phyloP scores from a whole-genome alignment of 2,888 invertebrate species.

The Synergus umbraculus region DNA sequence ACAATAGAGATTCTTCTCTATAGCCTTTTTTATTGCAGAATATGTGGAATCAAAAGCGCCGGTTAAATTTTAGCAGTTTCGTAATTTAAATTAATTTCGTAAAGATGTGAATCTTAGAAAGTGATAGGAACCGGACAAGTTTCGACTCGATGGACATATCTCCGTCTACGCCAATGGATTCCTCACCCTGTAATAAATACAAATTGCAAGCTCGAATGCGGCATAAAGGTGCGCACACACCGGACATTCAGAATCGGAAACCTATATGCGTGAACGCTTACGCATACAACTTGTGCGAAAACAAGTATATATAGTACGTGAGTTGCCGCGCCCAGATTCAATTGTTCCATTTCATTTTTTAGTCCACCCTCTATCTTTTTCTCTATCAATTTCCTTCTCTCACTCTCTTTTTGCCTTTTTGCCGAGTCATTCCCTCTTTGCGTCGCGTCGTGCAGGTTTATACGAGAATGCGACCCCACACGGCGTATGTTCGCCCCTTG shows the following conservation, averaged over 20 bases:
- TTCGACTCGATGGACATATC: background rate
- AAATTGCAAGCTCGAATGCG: conserved; percentile 33
- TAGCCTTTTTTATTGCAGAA: background rate
- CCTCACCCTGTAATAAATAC: conserved; percentile 13
- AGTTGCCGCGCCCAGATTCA: conserved; percentile 37
- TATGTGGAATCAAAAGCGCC: background rate
- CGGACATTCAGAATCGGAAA: conserved; percentile 3
- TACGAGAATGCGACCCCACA: conserved; percentile 37
- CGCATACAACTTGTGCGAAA: background rate
- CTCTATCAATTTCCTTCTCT: background rate
- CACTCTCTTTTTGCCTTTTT: conserved; percentile 25
- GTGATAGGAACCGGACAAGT: background rate
- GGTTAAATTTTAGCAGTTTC: background rate
- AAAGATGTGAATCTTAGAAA: background rate
- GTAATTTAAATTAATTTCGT: background rate
- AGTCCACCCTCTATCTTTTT: conserved; percentile 5
- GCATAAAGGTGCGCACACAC: conserved; percentile 3
- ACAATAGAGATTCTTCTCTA: background rate
- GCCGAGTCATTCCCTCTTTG: conserved; percentile 34
- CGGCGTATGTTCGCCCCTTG: conserved; percentile 36
- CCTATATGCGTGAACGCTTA: conserved; percentile 6
- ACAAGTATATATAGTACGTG: background rate
- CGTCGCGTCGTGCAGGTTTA: conserved; percentile 12
- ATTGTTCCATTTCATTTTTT: conserved; percentile 38
- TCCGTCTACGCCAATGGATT: background rate